Evolutionary conservation across 2,113 vertebrate genomes (phyloP), one percentile per base, ranked within the genome.

Genomic region (Cyprinus carpio): DNA sequence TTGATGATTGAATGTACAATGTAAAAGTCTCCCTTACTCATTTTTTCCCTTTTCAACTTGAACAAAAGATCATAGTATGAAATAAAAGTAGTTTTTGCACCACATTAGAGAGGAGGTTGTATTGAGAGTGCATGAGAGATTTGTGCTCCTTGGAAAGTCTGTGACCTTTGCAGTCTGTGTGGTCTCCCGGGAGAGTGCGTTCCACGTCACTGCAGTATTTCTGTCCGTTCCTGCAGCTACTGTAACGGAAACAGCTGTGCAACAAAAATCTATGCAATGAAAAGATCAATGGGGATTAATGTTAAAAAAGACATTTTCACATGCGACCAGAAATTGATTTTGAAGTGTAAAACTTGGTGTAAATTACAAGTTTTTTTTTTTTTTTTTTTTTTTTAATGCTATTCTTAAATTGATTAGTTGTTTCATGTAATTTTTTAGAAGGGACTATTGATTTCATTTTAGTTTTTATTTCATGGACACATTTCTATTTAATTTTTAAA

Each of bases 121-220:
- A 60, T 9, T 51, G 77, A 81, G 84, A 81, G 84, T 76, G 85
- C 83, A 85, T 86, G 89, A 75, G 87, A 85, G 60, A 75, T 40
- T 29, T 8, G n/a, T 31, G 76, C 83, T 80, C 86, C 72, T 80
- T 65, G 78, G 15, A 72, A 72, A 58, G 29, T 54, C 49, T 58
- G 49, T 85, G 78, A 76, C 75, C 29, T 79, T 54, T 72, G 65
- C 56, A 43, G 81, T 31, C 77, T 78, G 37, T 71, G 3, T 3
- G 12, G 13, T 43, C 20, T 86, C 85, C 85, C 82, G 27, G 31
- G 78, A 82, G 82, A 40, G 27, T 13, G 31, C 43, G 37, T 75
- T 82, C 74, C 62, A 86, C 69, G 74, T 77, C 87, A 87, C 51
- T 82, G 77, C 62, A 76, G 76, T 84, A 67, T 81, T 58, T 69